Conservation (phyloP, 2,888 invertebrate genomes). For the Chalcis sispes region DNA sequence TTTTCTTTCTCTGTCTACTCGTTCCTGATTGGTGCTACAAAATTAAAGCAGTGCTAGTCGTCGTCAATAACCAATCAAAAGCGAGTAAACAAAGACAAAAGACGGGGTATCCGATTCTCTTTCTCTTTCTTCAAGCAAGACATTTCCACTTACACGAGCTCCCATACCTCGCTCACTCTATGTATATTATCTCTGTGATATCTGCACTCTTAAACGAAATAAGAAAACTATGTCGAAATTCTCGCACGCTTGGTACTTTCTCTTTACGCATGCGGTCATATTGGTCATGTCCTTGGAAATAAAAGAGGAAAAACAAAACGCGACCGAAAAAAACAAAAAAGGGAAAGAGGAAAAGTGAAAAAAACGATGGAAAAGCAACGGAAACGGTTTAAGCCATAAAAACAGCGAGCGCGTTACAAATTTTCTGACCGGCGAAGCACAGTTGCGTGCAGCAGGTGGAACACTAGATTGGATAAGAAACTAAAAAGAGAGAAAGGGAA, state of each 20-base stretch:
- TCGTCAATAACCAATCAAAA: no score
- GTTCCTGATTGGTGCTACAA: no score
- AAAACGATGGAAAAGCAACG: constrained; percentile 25
- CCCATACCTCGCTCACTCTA: no score
- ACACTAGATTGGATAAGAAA: constrained; percentile 66
- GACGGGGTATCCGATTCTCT: no score
- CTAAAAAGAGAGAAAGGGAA: constrained; percentile 31
- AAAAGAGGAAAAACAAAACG: background rate
- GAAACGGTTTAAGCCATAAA: constrained; percentile 59
- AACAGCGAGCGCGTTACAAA: constrained; percentile 57
- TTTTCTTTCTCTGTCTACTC: no score
- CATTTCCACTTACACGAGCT: no score
- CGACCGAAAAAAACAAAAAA: background rate
- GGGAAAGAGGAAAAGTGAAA: background rate
- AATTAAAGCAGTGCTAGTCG: no score
- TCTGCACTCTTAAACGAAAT: constrained; percentile 8
- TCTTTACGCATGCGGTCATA: no score
- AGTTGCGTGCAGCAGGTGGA: constrained; percentile 65
- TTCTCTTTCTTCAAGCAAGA: no score
- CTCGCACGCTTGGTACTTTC: no score
- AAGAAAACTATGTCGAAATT: background rate
- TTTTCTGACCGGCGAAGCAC: constrained; percentile 60
- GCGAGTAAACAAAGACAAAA: no score
- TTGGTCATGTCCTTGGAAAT: background rate
- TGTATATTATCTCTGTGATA: no score